Evolutionary conservation across 2,797 vertebrate genomes (phyloP).

Genomic region (Nothura maculosa): DNA sequence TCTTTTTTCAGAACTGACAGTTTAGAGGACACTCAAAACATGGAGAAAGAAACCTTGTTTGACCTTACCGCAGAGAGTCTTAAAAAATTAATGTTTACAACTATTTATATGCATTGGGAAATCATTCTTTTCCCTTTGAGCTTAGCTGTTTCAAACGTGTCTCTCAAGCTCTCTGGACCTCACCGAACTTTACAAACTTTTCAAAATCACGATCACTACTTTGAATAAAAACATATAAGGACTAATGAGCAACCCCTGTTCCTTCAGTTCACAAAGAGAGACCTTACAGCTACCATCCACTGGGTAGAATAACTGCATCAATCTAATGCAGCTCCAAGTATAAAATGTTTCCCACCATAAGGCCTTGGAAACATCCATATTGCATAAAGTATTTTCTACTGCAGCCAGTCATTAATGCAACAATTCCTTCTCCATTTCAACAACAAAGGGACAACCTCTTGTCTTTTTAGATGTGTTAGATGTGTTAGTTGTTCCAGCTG

Average conservation of each 20-base stretch:
- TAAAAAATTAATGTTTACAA: constrained; percentile 33
- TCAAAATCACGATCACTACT: not conserved
- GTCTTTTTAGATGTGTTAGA: not conserved
- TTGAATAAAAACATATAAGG: not conserved
- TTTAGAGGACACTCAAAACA: constrained; percentile 26
- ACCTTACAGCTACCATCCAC: not conserved
- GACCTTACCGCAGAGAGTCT: not conserved
- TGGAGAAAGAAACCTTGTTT: not conserved
- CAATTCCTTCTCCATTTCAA: constrained; percentile 20
- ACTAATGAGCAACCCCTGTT: constrained; percentile 14
- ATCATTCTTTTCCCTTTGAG: constrained; percentile 1
- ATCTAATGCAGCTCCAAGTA: constrained; percentile 51
- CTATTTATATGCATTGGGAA: constrained; percentile 23
- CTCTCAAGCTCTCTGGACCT: not conserved
- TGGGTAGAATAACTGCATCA: constrained; percentile 12
- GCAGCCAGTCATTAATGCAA: constrained; percentile 24
- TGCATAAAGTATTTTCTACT: constrained; percentile 19
- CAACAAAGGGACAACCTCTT: not conserved
- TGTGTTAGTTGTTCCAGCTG: not conserved
- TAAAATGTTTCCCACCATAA: not conserved
- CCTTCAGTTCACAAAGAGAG: not conserved
- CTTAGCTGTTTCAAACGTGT: not conserved
- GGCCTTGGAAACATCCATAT: constrained; percentile 6
- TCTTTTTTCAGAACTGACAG: constrained; percentile 8
- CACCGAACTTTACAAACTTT: not conserved